Evolutionary conservation across 1,140 invertebrate species (phyloP), one percentile per base, ranked within the genome.

Genomic region (Aculops lycopersici): DNA sequence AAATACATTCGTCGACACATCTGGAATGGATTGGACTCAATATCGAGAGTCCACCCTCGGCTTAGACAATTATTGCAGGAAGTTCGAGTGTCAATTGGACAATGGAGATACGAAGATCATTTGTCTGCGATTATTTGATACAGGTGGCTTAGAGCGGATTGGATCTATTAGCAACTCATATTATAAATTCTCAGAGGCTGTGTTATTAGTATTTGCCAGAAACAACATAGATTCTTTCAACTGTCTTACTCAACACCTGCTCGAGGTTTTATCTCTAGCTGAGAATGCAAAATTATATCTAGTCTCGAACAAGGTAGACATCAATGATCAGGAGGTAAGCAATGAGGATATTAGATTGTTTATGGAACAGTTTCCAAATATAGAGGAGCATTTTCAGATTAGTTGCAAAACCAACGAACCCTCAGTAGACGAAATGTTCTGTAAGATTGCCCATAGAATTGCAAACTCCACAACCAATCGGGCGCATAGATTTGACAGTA

Each of bases 251-350:
- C 78, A 84, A 55, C 77, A 86, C 55, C 55, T 86, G 18, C 58
- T 86, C 12, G 79, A 86, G 51, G 77, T 83, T 51, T 75, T 81
- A 1, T 76, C 74, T 2, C 80, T 81, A 57, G 78, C 79, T 24
- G 78, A 83, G 56, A 83, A 79, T 60, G 77, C 77, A 1, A 80
- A 81, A 58, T 81, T 86, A 54, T 84, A 79, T 57, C 62, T 86
- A 15, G 81, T 78, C 59, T 78, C 77, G 21, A 86, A 83, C 52
- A 83, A 83, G 57, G 68, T 64, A 43, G 79, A 86, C 56, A 54
- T 80, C 20, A 70, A 73, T 47, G 65, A 66, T 15, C 52, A 57
- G 39, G 68, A 72, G 60, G 74, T 86, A 1, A 73, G 71, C 17
- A 76, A 86, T 57, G 63, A 68, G 38, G 81, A 88, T 53, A 76